Base-by-base conservation (phyloP, 2,888 invertebrate species). In the Harpagoxenus sublaevis region DNA sequence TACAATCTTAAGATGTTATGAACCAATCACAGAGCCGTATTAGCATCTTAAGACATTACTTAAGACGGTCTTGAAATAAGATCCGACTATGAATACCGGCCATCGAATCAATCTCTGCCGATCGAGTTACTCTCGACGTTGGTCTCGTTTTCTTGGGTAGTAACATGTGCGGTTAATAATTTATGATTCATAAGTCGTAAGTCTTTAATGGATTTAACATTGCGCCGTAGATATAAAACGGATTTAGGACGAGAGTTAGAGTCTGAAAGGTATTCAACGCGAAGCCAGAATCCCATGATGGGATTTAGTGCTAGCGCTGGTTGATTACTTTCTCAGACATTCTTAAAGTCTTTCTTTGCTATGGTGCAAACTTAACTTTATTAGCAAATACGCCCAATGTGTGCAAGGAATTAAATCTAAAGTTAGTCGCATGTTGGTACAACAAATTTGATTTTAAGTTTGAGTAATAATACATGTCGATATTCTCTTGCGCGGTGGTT, bases 281-380 rank as follows among this genome's bases (percentile, higher is more conserved):
- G 15, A 45, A n/a, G 45, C 10, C 45, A 10, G 57, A 35, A 60
- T 74, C 45, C 45, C 18, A 12, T 60, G 35, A 12, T 60, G 35
- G 23, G 71, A 35, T 79, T 73, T 60, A 18, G 18, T 71, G 23
- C 18, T n/a, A n/a, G 12, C 65, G 77, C 75, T 28, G 23, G 48
- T 79, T 79, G 73, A 60, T 79, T 79, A 48, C 48, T 79, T 73
- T 71, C 60, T 28, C 60, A 73, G 60, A 79, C 73, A 42, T 79
- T 35, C 73, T 79, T 79, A 31, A 78, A 55, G 48, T 71, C n/a
- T 60, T 73, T 79, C 48, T 23, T 35, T 45, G 23, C 18, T 57
- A 12, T 3, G 23, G 42, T 23, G 28, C 31, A 39, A 68, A 73
- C 8, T 79, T 28, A 78, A 70, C 23, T 60, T 23, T 55, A 66